Evolutionary conservation across 2,113 vertebrate genomes (phyloP).

Genomic region (Gymnogyps californianus): DNA sequence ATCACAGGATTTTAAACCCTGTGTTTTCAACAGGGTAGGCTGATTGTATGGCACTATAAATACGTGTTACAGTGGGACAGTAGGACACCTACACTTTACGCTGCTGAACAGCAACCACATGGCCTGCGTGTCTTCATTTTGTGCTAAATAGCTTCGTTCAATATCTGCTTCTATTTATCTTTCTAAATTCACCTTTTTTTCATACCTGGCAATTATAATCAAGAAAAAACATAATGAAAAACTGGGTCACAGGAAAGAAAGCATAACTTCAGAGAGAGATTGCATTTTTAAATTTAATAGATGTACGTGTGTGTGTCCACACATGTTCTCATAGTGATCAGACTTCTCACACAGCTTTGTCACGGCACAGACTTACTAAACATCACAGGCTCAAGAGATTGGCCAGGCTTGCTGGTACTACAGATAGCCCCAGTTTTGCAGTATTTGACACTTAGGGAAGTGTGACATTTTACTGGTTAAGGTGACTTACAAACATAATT

Average conservation of each 20-base stretch:
- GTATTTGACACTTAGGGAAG: not conserved
- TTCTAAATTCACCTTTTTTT: not conserved
- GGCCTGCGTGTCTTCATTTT: not conserved
- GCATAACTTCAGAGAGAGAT: not conserved
- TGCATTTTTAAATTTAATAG: not conserved
- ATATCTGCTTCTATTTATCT: not conserved
- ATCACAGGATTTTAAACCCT: not conserved
- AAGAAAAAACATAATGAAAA: not conserved
- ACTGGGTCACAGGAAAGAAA: not conserved
- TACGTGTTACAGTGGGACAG: not conserved
- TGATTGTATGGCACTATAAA: rapidly evolving
- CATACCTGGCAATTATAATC: not conserved
- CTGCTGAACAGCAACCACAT: not conserved
- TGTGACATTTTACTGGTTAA: not conserved
- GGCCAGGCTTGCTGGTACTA: not conserved
- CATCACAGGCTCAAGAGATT: not conserved
- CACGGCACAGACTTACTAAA: not conserved
- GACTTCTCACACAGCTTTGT: not conserved
- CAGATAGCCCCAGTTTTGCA: not conserved
- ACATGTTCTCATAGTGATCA: not conserved
- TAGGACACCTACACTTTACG: not conserved
- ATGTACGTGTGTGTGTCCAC: rapidly evolving
- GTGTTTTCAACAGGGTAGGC: not conserved
- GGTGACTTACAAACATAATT: not conserved
- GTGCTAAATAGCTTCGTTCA: not conserved